Evolutionary conservation across 2,888 invertebrate genomes (phyloP), one percentile per base, ranked within the genome.

Genomic region (Petrophora chlorosata): DNA sequence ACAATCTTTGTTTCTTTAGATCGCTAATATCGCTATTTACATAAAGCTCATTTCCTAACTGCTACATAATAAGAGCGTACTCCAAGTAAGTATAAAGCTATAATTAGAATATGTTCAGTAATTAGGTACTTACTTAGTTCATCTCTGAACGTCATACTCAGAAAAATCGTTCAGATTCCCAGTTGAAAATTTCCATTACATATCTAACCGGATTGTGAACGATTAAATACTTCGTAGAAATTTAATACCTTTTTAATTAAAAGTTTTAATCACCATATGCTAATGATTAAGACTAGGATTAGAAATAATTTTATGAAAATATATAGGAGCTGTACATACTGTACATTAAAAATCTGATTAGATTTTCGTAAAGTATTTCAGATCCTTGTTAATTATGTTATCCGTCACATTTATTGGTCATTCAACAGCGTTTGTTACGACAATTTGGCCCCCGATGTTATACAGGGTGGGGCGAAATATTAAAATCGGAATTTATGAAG

Each of bases 401-500:
- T 33, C 28, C 36, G 30, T 49, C 22, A 23, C 9, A 13, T 33
- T 40, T 51, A 47, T 41, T 41, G 51, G n/a, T 29, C 44, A 42
- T 53, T 33, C 23, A 40, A 30, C 39, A 39, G 8, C 45, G 28
- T 52, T 52, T 45, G 22, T 30, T n/a, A 33, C 47, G 51, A 48
- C 38, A 55, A 56, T 48, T 56, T 41, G 45, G 41, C 45, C 62
- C 61, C 64, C 62, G 61, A 63, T 17, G 48, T 32, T 14, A 25
- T 5, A 10, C 9, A 28, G 23, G 26, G 10, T 19, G 42, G 33
- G 38, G 65, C 63, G 55, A 68, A 80, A 87, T 87, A 88, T 86
- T 85, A 85, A 85, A 88, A 87, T 84, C 74, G 79, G 79, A 85
- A 87, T 89, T 86, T 88, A 90, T 84, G 85, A 84, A 80, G 79